Base-by-base conservation (phyloP, 2,797 vertebrate genomes). In the Urophycis tenuis region DNA sequence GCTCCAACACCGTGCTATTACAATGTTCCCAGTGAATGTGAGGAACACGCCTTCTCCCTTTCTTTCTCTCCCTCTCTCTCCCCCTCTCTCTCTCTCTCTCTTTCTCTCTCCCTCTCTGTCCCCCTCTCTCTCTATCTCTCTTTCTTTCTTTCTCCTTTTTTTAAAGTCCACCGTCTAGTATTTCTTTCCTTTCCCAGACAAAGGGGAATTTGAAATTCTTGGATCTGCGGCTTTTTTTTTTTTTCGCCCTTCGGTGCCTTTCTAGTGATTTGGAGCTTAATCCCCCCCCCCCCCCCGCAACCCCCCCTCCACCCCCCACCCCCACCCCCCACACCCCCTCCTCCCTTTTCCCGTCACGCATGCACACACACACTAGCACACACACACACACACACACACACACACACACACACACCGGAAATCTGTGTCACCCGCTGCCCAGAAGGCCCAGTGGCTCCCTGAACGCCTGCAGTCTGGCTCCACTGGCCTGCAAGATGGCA, bases 361-460 rank as follows among this genome's bases (percentile, higher is more conserved):
- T 79, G 79, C 80, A 82, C 84, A 82, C 85, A 82, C 83, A 84
- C 74, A 75, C 74, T 64, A 41, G 74, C 75, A 75, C 74, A 45
- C 78, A 76, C 60, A 76, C 73, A 73, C 67, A 75, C 74, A 41
- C 79, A 77, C 79, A 84, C 80, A 77, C 77, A 79, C 78, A 82
- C 82, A 84, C 81, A 80, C 72, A 85, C 86, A 84, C 86, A 85
- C 85, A 91, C 89, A 90, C 91, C 89, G 90, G 89, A 91, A 91
- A 91, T 92, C 91, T 92, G 86, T 92, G 91, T 92, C 91, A 91
- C 91, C 89, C 89, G 89, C 90, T 90, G 89, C 90, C 90, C 91
- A 90, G 89, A 88, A 91, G 91, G 91, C 91, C 90, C 90, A 91
- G 88, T 91, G 89, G 90, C 91, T 91, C 91, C 90, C 89, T 88